A percentile compares a stretch with the other conserved stretches of the same genome.
Conservation (phyloP, 2,113 vertebrate genomes). For the Clarias magur region DNA sequence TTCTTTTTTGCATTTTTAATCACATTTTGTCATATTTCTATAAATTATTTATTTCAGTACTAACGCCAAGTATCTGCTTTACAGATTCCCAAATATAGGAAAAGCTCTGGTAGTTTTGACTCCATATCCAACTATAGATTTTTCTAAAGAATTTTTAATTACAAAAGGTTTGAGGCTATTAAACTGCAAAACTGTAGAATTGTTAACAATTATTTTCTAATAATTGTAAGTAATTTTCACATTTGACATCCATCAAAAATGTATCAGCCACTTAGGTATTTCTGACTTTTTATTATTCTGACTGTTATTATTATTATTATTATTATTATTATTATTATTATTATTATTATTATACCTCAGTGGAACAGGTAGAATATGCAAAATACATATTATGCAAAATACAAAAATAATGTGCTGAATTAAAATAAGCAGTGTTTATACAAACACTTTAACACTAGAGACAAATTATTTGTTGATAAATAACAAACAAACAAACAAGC, state of each 20-base stretch:
- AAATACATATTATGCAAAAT: background rate
- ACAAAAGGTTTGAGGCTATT: background rate
- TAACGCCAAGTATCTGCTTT: background rate
- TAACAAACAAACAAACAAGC: background rate
- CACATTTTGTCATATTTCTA: conserved; percentile 22
- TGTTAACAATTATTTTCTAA: background rate
- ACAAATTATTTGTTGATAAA: background rate
- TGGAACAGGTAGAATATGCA: background rate
- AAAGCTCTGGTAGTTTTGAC: background rate
- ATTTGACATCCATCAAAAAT: background rate
- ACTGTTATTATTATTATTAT: background rate
- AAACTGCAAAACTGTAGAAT: background rate
- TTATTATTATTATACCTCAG: background rate
- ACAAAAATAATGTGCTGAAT: no score
- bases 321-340: background rate
- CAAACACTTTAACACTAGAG: background rate
- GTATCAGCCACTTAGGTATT: background rate
- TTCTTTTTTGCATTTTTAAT: conserved; percentile 33
- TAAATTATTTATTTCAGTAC: background rate
- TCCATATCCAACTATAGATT: background rate
- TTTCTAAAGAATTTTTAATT: background rate
- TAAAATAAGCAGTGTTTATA: background rate
- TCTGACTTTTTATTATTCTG: background rate
- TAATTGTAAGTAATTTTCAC: background rate
- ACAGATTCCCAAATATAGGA: background rate